These are phyloP conservation scores for Periophthalmus modestus DNA, from an alignment of 2,113 vertebrate species.

Conservation along the genomic window DNA sequence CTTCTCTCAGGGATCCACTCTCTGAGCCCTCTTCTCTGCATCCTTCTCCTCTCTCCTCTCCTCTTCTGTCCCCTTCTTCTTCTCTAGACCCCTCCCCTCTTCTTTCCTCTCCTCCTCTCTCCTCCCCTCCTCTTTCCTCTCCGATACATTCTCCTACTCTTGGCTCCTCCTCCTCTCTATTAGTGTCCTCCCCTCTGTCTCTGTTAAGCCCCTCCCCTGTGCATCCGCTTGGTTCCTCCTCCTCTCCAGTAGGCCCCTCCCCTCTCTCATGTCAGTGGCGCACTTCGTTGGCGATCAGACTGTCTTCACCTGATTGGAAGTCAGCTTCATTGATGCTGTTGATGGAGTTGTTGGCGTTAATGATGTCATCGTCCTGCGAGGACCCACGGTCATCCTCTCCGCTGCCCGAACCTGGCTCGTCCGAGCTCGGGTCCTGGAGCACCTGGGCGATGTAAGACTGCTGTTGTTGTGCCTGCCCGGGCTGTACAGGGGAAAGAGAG, in stretches of 20 bases:
- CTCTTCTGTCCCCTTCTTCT: too few species aligned
- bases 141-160: too few species aligned
- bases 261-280: constrained; percentile 72
- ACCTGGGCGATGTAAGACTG: constrained; percentile 98
- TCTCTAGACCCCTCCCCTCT: too few species aligned
- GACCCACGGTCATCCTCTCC: constrained; percentile 84
- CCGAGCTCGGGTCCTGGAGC: constrained; percentile 88
- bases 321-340: constrained; percentile 92
- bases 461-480: constrained; percentile 55
- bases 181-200: background rate
- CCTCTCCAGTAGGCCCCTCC: constrained; percentile 35
- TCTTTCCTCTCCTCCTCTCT: too few species aligned
- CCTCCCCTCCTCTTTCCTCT: too few species aligned
- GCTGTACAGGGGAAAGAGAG: background rate
- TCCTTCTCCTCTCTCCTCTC: too few species aligned
- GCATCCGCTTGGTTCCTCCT: background rate
- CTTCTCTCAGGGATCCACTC: background rate
- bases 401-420: constrained; percentile 79
- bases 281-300: constrained; percentile 97
- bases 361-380: constrained; percentile 90
- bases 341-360: constrained; percentile 82
- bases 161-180: background rate
- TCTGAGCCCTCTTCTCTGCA: too few species aligned
- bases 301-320: constrained; percentile 98
- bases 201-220: background rate